These are phyloP conservation scores for Etia nguti DNA, from an alignment of 2,113 vertebrate genomes.

Conservation along the genomic window DNA sequence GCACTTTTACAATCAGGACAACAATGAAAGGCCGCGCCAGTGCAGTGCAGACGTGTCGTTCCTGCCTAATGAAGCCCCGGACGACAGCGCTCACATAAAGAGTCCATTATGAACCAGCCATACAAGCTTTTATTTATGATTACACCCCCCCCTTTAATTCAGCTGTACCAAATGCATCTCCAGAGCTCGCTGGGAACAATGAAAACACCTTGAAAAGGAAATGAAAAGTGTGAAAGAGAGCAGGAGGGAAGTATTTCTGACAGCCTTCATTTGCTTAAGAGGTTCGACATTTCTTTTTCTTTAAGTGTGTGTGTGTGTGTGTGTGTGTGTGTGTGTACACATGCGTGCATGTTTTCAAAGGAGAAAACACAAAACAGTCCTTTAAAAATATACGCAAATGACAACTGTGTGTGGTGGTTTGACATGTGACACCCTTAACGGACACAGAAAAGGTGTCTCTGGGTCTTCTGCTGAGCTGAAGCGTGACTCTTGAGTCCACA, in stretches of 20 bases:
- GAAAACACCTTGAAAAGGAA: conserved; percentile 33
- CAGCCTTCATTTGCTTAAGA: background rate
- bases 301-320: fast-evolving
- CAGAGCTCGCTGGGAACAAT: conserved; percentile 19
- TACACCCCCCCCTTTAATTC: background rate
- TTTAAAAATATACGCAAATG: background rate
- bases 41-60: conserved; percentile 40
- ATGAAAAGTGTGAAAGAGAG: conserved; percentile 17
- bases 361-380: background rate
- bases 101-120: conserved; percentile 40
- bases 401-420: background rate
- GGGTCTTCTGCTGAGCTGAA: background rate
- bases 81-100: conserved; percentile 33
- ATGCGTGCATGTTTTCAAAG: background rate
- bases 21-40: conserved; percentile 40
- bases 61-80: conserved; percentile 58
- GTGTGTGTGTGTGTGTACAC: background rate
- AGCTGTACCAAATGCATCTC: conserved; percentile 22
- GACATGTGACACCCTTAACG: background rate
- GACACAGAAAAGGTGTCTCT: background rate
- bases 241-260: background rate
- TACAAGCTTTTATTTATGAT: conserved; percentile 49
- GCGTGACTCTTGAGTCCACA: background rate
- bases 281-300: background rate
- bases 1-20: conserved; percentile 55